Percentiles rank a stretch among this genome's conserved stretches.
phyloP scores from a whole-genome alignment of 35 echinoderm and acorn worm genomes.

The Holothuria glaberrima region DNA sequence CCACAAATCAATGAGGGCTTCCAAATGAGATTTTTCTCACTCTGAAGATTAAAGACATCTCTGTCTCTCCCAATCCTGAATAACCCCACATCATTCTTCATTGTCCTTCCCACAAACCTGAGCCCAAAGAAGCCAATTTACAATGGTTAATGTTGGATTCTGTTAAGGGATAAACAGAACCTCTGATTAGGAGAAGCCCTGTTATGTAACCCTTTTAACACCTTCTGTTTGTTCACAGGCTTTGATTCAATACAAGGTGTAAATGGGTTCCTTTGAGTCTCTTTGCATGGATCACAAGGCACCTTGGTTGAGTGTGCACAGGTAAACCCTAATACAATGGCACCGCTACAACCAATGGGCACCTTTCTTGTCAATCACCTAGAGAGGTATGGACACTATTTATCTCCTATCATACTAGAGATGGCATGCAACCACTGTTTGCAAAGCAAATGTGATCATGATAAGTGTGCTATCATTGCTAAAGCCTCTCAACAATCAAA shows the following conservation, averaged over 20 bases:
- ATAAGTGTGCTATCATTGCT: neutral
- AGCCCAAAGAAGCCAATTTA: conserved; percentile 15
- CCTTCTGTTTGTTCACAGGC: conserved; percentile 40
- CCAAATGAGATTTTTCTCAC: neutral
- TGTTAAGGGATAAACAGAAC: conserved; percentile 12
- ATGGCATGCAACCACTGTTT: conserved; percentile 10
- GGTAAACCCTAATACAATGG: conserved; percentile 23
- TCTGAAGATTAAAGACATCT: neutral
- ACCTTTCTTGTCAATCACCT: conserved; percentile 29
- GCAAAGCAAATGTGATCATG: neutral
- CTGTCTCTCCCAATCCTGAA: neutral
- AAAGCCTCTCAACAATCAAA: too few relatives aligned
- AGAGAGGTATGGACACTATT: conserved; percentile 1
- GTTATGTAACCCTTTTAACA: conserved; percentile 57
- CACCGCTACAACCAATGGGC: conserved; percentile 24
- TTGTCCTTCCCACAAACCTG: neutral
- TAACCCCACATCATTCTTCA: neutral
- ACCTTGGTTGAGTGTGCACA: conserved; percentile 32
- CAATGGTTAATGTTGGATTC: conserved; percentile 23
- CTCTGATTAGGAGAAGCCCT: conserved; percentile 28
- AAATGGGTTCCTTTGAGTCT: conserved; percentile 36
- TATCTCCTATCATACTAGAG: neutral
- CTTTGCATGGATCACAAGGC: conserved; percentile 23
- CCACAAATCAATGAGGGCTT: conserved; percentile 8
- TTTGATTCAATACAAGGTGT: conserved; percentile 53